Evolutionary conservation across 2,113 vertebrate species (phyloP).

Genomic region (Pseudorasbora parva): DNA sequence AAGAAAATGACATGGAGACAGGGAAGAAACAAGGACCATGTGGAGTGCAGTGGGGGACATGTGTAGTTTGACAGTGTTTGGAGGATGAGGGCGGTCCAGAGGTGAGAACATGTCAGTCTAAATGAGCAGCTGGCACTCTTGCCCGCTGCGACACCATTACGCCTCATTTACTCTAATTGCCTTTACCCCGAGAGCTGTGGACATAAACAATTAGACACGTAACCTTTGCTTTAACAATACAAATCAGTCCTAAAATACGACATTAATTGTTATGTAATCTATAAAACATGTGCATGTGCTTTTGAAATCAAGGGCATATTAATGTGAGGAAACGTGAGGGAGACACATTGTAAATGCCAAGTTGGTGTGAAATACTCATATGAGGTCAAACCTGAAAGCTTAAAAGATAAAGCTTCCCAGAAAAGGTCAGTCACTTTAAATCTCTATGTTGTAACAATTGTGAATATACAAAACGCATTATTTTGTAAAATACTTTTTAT

Average conservation of each 20-base stretch:
- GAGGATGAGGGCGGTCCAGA: constrained; percentile 41
- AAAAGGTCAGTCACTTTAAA: not conserved
- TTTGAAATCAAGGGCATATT: not conserved
- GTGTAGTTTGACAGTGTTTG: constrained; percentile 40
- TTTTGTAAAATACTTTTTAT: not conserved
- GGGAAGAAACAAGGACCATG: not conserved
- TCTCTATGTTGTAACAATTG: too few species aligned
- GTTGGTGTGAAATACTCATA: not conserved
- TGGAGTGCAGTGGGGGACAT: not conserved
- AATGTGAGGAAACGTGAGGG: not conserved
- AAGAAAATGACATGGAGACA: not conserved
- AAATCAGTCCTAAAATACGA: not conserved
- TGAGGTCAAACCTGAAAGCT: not conserved
- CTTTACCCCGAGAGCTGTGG: constrained; percentile 34
- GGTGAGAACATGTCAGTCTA: constrained; percentile 53
- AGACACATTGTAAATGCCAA: not conserved
- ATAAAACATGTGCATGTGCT: not conserved
- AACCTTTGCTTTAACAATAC: constrained; percentile 15
- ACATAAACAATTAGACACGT: constrained; percentile 35
- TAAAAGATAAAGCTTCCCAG: not conserved
- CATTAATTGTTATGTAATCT: not conserved
- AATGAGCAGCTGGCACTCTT: constrained; percentile 51
- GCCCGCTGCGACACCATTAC: constrained; percentile 51
- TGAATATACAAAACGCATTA: not conserved
- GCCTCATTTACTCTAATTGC: constrained; percentile 56